Evolutionary conservation across 1,140 invertebrate genomes (phyloP), one percentile per base, ranked within the genome.

Genomic region (Aleiodes sp.): DNA sequence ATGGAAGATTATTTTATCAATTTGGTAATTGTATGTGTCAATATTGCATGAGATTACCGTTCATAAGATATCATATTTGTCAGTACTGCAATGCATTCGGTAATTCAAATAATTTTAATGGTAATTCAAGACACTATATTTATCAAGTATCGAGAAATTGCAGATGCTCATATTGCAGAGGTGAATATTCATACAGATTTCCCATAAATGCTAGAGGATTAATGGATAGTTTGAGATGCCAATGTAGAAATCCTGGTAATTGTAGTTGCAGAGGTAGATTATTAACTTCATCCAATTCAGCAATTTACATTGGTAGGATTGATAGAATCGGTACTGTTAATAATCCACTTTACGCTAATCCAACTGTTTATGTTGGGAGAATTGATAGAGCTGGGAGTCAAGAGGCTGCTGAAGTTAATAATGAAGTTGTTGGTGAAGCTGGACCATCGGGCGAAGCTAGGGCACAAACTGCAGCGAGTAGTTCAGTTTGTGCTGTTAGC

Each of bases 131-230:
- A 60, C 80, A 83, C 9, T 84, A 84, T 31, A 82, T 85, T n/a
- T 85, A 84, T 33, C 83, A 85, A 57, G 72, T 84, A 19, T 71
- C 82, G 3, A 76, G 80, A 24, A 82, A 74, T 24, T 85, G 83
- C 39, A 70, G 78, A 9, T 85, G 82, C 35, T 70, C 79, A 0
- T 82, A 79, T 28, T 85, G 83, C 24, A 75, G 81, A 0, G 80
- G 82, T 1, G 82, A 84, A 19, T 82, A 78, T 16, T 69, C 75
- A 2, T 82, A 79, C 12, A 80, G 83, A 70, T 73, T 83, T 7
- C 78, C 82, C 0, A 52, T 76, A 6, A 77, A 73, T 10, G 65
- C 76, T 1, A 79, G 73, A 43, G 74, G 77, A n/a, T 60, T 78
- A 2, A 29, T 77, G 0, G 83, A 82, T 64, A 72, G 76, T 39